These are phyloP conservation scores for Xylocopa sonorina DNA, from an alignment of 1,140 invertebrate species.

Conservation along the genomic window DNA sequence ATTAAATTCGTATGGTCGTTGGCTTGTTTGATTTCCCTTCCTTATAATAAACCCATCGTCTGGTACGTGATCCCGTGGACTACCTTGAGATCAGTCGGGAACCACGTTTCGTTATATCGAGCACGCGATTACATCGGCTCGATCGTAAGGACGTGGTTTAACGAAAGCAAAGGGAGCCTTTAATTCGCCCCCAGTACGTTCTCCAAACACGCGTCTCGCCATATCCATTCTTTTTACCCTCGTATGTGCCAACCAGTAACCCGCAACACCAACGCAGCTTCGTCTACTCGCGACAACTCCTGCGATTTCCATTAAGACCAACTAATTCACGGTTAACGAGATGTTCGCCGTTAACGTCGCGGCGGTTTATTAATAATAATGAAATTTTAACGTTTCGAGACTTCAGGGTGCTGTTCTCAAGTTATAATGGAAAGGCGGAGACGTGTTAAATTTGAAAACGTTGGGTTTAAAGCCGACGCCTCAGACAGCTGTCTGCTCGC, in stretches of 20 bases:
- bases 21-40: slow-evolving; percentile 35
- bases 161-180: slow-evolving; percentile 54
- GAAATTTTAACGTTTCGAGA: neutral
- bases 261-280: too few relatives aligned
- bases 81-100: slow-evolving; percentile 63
- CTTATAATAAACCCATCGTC: slow-evolving; percentile 55
- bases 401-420: neutral
- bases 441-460: slow-evolving; percentile 1
- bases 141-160: slow-evolving; percentile 56
- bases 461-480: neutral
- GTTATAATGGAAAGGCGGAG: neutral
- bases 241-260: rapidly evolving
- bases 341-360: neutral
- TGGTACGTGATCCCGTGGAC: slow-evolving; percentile 59
- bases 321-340: neutral
- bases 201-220: slow-evolving; percentile 40
- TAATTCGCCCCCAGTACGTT: slow-evolving; percentile 50
- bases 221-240: neutral
- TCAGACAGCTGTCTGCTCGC: too few relatives aligned
- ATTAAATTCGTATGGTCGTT: neutral
- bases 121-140: slow-evolving; percentile 58
- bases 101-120: slow-evolving; percentile 63
- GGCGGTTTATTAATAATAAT: neutral
- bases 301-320: slow-evolving; percentile 4
- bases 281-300: slow-evolving; percentile 1